phyloP scores from a whole-genome alignment of 2,113 vertebrate genomes.

The Thalassoma bifasciatum region DNA sequence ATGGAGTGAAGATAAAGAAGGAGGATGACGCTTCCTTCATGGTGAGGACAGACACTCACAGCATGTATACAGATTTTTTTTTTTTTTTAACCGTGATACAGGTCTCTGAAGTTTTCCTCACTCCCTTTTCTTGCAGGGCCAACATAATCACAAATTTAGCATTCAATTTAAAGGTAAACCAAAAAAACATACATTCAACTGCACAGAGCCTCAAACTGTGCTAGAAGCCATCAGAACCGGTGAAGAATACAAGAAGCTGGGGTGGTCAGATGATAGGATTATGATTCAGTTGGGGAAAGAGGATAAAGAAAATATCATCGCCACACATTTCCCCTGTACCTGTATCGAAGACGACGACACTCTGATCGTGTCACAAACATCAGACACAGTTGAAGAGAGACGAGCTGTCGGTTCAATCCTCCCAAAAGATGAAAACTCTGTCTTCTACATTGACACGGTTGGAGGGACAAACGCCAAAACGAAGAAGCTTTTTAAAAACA shows the following conservation, averaged over 20 bases:
- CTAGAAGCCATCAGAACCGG: slow-evolving; percentile 11
- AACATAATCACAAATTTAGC: rapidly evolving
- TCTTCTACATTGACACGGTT: slow-evolving; percentile 19
- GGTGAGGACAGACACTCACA: slow-evolving; percentile 4
- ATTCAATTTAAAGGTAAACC: neutral
- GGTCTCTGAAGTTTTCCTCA: neutral
- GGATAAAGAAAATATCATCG: rapidly evolving
- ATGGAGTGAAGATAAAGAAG: neutral
- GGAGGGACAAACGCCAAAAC: rapidly evolving
- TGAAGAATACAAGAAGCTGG: rapidly evolving
- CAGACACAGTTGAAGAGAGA: neutral
- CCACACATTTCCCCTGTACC: slow-evolving; percentile 57
- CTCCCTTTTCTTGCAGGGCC: neutral
- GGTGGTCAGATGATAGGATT: neutral
- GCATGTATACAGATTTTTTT: no score
- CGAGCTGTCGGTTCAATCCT: rapidly evolving
- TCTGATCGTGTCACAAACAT: rapidly evolving
- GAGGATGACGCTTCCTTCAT: neutral
- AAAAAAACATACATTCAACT: no score
- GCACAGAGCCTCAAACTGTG: neutral
- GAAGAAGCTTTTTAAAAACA: slow-evolving; percentile 25
- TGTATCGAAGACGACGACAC: rapidly evolving
- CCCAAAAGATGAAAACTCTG: neutral
- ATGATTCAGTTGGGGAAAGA: slow-evolving; percentile 6
- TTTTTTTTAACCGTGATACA: neutral